Percentiles rank a stretch among this genome's conserved stretches.
Conservation (phyloP, 2,888 invertebrate genomes). For the Sarcophaga variegata region DNA sequence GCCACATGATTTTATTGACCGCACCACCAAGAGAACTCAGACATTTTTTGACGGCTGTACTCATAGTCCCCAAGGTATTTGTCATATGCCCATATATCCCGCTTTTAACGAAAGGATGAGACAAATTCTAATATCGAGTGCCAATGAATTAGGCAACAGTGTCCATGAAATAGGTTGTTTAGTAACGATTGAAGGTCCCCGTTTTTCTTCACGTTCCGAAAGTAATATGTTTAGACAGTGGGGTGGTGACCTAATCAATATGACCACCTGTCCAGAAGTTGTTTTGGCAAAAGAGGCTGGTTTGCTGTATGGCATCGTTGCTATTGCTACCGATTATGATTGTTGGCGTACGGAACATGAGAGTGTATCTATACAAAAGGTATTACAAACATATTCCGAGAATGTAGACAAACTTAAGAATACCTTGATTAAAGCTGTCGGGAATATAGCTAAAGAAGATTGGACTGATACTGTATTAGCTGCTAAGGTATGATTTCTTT, state of each 20-base stretch:
- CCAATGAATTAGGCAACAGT: slow-evolving; percentile 83
- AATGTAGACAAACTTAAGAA: slow-evolving; percentile 90
- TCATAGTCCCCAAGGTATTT: slow-evolving; percentile 87
- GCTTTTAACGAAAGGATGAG: slow-evolving; percentile 91
- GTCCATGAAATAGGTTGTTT: slow-evolving; percentile 87
- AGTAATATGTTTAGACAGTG: slow-evolving; percentile 92
- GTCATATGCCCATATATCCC: slow-evolving; percentile 96
- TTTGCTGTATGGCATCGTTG: slow-evolving; percentile 94
- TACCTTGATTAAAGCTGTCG: slow-evolving; percentile 88
- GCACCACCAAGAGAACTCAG: slow-evolving; percentile 83
- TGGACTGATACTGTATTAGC: slow-evolving; percentile 87
- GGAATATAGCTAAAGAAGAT: slow-evolving; percentile 87
- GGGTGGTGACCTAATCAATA: slow-evolving; percentile 96
- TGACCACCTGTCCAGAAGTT: slow-evolving; percentile 99
- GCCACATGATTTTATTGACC: slow-evolving; percentile 92
- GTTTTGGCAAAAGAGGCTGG: slow-evolving; percentile 97
- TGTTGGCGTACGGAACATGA: slow-evolving; percentile 93
- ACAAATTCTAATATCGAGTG: slow-evolving; percentile 86
- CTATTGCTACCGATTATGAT: slow-evolving; percentile 99
- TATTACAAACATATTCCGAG: slow-evolving; percentile 89
- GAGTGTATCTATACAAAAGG: slow-evolving; percentile 87
- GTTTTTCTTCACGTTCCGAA: slow-evolving; percentile 96
- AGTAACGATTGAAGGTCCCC: slow-evolving; percentile 93
- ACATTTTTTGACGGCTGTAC: slow-evolving; percentile 93
- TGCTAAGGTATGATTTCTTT: slow-evolving; percentile 83